Percentiles rank a stretch among this genome's conserved stretches.
Conservation (phyloP, 1,140 invertebrate species). For the Drosophila mauritiana region DNA sequence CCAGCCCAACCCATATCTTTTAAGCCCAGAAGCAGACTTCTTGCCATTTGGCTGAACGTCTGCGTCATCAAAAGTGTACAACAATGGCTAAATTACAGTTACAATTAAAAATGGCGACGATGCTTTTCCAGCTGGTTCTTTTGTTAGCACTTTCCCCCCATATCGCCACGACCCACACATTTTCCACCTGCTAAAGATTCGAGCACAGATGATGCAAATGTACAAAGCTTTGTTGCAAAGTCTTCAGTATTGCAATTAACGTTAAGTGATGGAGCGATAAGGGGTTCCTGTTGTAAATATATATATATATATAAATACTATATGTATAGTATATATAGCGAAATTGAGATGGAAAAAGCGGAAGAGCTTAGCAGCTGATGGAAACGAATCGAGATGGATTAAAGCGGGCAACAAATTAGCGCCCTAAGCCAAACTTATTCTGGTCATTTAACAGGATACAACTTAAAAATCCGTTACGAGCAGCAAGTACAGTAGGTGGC, state of each 20-base stretch:
- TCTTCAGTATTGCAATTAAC: conserved; percentile 70
- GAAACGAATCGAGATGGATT: conserved; percentile 24
- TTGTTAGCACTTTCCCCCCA: conserved; percentile 35
- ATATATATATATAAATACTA: background rate
- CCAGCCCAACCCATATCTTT: conserved; percentile 8
- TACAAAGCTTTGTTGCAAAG: conserved; percentile 23
- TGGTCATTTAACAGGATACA: conserved; percentile 14
- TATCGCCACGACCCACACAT: background rate
- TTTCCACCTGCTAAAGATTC: conserved; percentile 3
- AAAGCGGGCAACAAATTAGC: conserved; percentile 32
- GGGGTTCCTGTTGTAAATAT: background rate
- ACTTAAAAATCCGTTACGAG: background rate
- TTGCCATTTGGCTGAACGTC: conserved; percentile 43
- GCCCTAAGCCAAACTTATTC: conserved; percentile 27
- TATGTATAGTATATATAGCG: background rate
- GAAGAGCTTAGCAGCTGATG: conserved; percentile 21
- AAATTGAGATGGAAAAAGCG: background rate
- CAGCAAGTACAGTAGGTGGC: conserved; percentile 10
- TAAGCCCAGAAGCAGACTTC: conserved; percentile 19
- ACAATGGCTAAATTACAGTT: conserved; percentile 83
- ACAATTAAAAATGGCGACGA: conserved; percentile 81
- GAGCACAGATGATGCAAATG: conserved; percentile 37
- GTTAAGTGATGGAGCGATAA: conserved; percentile 37
- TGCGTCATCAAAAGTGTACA: conserved; percentile 79
- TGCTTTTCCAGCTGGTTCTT: conserved; percentile 48